Conservation (phyloP, 2,888 invertebrate species). For the Endotricha flammealis region DNA sequence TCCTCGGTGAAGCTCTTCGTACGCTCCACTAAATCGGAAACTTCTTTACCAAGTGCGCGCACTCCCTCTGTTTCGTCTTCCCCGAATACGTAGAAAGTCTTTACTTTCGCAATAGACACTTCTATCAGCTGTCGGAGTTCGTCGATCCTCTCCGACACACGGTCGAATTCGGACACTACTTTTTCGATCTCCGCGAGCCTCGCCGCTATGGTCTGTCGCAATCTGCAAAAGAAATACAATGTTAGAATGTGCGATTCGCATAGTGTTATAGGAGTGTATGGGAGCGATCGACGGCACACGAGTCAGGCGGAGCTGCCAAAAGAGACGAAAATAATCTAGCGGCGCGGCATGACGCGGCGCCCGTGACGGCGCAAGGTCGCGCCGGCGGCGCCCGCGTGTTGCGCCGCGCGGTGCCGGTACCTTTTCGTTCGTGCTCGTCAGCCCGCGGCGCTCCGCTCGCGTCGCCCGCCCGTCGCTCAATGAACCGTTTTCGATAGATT, state of each 20-base stretch:
- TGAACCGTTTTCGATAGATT: slow-evolving; percentile 62
- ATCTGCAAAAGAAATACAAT: slow-evolving; percentile 78
- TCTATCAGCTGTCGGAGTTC: slow-evolving; percentile 83
- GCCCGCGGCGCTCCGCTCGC: slow-evolving; percentile 71
- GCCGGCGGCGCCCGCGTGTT: slow-evolving; percentile 30
- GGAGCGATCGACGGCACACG: slow-evolving; percentile 42
- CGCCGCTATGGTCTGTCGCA: slow-evolving; percentile 87
- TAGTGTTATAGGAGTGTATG: slow-evolving; percentile 35
- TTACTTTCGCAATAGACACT: slow-evolving; percentile 81
- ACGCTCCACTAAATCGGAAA: slow-evolving; percentile 75
- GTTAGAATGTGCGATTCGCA: slow-evolving; percentile 42
- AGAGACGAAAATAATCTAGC: slow-evolving; percentile 70
- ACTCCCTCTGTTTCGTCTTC: slow-evolving; percentile 83
- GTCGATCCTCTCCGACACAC: slow-evolving; percentile 83
- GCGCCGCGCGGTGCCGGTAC: slow-evolving; percentile 29
- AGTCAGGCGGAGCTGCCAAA: slow-evolving; percentile 61
- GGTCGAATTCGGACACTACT: slow-evolving; percentile 87
- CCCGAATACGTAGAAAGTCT: slow-evolving; percentile 87
- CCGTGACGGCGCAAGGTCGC: slow-evolving; percentile 70
- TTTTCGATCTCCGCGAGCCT: slow-evolving; percentile 85
- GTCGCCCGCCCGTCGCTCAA: slow-evolving; percentile 73
- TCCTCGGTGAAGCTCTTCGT: slow-evolving; percentile 79
- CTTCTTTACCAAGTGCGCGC: slow-evolving; percentile 75
- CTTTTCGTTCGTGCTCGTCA: slow-evolving; percentile 69
- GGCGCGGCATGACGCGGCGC: slow-evolving; percentile 63